Evolutionary conservation across 37 sponge, comb jelly and placozoan genomes (phyloP).

Genomic region (Dysidea cf. avara): DNA sequence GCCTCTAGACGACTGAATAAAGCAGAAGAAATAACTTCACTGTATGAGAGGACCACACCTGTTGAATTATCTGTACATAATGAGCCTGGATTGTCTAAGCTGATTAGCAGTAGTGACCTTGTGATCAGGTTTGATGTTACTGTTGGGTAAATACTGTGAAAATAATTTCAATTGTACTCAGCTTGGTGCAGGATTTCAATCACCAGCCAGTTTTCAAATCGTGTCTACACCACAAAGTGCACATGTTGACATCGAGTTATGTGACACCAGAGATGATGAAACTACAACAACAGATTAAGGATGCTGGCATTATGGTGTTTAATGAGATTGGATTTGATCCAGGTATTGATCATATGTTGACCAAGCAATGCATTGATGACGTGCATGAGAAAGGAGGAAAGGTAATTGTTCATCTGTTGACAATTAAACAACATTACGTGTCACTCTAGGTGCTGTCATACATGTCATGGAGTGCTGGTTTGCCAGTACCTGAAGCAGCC

Average conservation of each 20-base stretch:
- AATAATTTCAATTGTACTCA: slow-evolving; percentile 22
- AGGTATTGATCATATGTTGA: slow-evolving; percentile 98
- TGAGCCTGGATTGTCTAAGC: slow-evolving; percentile 19
- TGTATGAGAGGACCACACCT: slow-evolving; percentile 56
- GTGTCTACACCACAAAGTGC: slow-evolving; percentile 61
- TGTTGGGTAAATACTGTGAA: not conserved
- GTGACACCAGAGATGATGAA: slow-evolving; percentile 56
- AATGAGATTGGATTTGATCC: slow-evolving; percentile 97
- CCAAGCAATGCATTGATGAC: slow-evolving; percentile 86
- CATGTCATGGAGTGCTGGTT: slow-evolving; percentile 87
- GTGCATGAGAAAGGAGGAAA: slow-evolving; percentile 79
- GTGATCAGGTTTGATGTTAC: slow-evolving; percentile 62
- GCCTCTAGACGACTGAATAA: slow-evolving; percentile 62
- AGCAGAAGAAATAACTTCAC: slow-evolving; percentile 48
- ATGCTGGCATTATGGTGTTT: slow-evolving; percentile 68
- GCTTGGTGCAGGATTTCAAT: slow-evolving; percentile 73
- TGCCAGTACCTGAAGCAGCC: slow-evolving; percentile 84
- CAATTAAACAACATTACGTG: not conserved
- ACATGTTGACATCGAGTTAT: slow-evolving; percentile 95
- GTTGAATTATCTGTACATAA: slow-evolving; percentile 39
- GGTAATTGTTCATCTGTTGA: slow-evolving; percentile 21
- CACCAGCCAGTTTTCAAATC: slow-evolving; percentile 80
- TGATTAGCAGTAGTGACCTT: slow-evolving; percentile 69
- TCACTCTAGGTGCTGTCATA: slow-evolving; percentile 63
- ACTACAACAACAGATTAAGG: slow-evolving; percentile 49